Base-by-base conservation (phyloP, 2,888 invertebrate species). In the Acleris emargana region DNA sequence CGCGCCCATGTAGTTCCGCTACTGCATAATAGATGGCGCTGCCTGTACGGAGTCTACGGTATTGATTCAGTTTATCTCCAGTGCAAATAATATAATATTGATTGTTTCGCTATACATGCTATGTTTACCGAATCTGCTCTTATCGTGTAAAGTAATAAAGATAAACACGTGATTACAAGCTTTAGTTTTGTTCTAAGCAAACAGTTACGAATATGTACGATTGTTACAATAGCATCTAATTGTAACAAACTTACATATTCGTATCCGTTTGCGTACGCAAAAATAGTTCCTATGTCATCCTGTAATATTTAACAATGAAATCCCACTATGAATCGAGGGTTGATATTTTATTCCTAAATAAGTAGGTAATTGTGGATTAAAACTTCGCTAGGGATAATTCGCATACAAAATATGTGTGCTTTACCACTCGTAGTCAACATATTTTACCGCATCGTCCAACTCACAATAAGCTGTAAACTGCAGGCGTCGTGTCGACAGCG, bases 1-100 rank as follows among this genome's bases (percentile, higher is more conserved):
- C 47, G 64, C 62, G 52, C 47, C 66, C 51, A 63, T 64, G 68
- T 52, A 72, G 76, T 84, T 75, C 76, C 72, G 83, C 87, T 82
- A 86, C 79, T 86, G 75, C 74, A 77, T 80, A 79, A 80, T 76
- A 86, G 87, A 85, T 87, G 88, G 84, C 87, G 86, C 73, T 72
- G 78, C 68, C 42, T 13, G 52, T 57, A 61, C 62, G 67, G 68
- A 64, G 58, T 25, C 47, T 62, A 51, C 47, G 62, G 67, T 77
- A 76, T 78, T 83, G 84, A 84, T 86, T 82, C 77, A 73, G 67
- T 72, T 76, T 81, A 81, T 81, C 79, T 78, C 63, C 69, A 69
- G 55, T 71, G 74, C 78, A 81, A 83, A 86, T 82, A 81, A 86
- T 82, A 81, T 72, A 73, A 78, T 86, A 87, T 87, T 84, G 84